phyloP scores from a whole-genome alignment of 2,113 vertebrate species.

The Aspidoscelis tigris region DNA sequence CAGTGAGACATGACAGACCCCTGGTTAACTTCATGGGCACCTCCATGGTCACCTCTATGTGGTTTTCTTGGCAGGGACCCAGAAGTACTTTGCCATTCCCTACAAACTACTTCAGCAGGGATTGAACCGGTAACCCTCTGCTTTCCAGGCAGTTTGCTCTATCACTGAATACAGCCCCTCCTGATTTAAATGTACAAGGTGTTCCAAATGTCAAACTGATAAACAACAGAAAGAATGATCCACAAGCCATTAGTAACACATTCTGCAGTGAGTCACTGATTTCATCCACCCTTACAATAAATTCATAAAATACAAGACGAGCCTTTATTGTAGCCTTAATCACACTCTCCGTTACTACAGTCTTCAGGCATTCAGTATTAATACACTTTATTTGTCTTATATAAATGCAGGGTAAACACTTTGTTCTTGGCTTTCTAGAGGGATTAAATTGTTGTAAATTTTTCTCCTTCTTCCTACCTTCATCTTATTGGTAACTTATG shows the following conservation, averaged over 20 bases:
- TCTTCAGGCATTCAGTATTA: slow-evolving; percentile 23
- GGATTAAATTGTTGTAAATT: slow-evolving; percentile 23
- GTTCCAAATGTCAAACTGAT: slow-evolving; percentile 52
- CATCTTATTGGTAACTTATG: slow-evolving; percentile 58
- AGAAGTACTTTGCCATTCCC: no score
- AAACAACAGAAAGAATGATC: slow-evolving; percentile 60
- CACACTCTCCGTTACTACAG: slow-evolving; percentile 11
- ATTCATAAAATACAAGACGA: slow-evolving; percentile 56
- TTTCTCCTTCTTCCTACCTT: slow-evolving; percentile 50
- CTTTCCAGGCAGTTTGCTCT: no score
- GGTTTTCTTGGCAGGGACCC: no score
- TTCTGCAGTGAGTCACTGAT: slow-evolving; percentile 58
- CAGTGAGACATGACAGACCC: no score
- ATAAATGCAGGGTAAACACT: slow-evolving; percentile 24
- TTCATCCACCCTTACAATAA: slow-evolving; percentile 50
- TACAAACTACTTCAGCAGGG: no score
- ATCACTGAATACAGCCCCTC: no score
- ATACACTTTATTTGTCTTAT: slow-evolving; percentile 48
- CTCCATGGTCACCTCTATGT: no score
- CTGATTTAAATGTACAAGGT: slow-evolving; percentile 44
- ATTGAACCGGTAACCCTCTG: no score
- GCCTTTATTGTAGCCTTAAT: slow-evolving; percentile 32
- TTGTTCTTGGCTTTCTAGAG: slow-evolving; percentile 50
- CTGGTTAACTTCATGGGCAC: no score
- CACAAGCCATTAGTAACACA: slow-evolving; percentile 59